phyloP scores from a whole-genome alignment of 2,797 vertebrate species.

The Fratercula arctica region DNA sequence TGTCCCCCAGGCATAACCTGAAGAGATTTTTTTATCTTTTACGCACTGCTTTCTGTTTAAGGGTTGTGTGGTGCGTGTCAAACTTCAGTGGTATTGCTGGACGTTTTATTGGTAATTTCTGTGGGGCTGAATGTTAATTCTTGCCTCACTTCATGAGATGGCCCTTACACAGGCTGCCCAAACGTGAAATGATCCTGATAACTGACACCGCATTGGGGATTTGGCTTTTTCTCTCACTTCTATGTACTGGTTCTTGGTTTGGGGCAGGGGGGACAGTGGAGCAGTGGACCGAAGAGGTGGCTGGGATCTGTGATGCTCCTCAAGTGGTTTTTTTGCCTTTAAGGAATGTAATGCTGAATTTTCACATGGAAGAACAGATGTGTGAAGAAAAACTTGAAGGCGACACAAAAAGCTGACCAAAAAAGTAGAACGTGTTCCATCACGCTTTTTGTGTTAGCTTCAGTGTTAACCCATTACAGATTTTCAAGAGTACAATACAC shows the following conservation, averaged over 20 bases:
- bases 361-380: accelerated
- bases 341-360: accelerated
- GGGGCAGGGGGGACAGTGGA: accelerated
- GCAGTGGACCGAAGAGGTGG: accelerated
- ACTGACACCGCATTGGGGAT: accelerated
- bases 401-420: not conserved
- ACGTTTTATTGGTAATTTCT: not conserved
- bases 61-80: not conserved
- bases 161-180: accelerated
- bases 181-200: accelerated
- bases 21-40: not conserved
- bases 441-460: accelerated
- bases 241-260: accelerated
- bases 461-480: accelerated
- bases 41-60: accelerated
- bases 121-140: accelerated
- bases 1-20: accelerated
- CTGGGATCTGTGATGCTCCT: not conserved
- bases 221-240: not conserved
- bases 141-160: accelerated
- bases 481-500: accelerated
- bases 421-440: not conserved
- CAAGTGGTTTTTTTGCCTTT: not conserved
- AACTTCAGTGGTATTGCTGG: not conserved
- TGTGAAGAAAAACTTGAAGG: not conserved